These are phyloP conservation scores for Pseudochirops corinnae DNA, from an alignment of 2,797 vertebrate species.

Conservation along the genomic window DNA sequence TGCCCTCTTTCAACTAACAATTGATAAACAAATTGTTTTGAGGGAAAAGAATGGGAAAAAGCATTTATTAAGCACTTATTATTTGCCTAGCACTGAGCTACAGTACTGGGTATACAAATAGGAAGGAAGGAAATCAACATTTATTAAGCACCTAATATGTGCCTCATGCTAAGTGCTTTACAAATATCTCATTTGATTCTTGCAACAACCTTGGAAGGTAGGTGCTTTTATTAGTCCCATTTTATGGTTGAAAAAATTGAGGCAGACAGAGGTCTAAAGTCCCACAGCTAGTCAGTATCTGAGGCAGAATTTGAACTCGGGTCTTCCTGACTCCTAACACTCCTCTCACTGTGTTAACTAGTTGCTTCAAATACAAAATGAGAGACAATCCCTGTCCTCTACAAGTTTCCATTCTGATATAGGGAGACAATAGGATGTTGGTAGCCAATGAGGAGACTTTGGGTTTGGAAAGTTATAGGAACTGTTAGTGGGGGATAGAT, in stretches of 20 bases:
- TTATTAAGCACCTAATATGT: too few relatives aligned
- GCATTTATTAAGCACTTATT: neutral
- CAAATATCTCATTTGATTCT: too few relatives aligned
- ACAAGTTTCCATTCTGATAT: too few relatives aligned
- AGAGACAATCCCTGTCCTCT: neutral
- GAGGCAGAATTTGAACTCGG: neutral
- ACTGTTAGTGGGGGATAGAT: neutral
- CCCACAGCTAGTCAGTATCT: neutral
- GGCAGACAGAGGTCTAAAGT: too few relatives aligned
- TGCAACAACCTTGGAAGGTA: too few relatives aligned
- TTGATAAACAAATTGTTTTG: neutral
- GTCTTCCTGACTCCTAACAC: neutral
- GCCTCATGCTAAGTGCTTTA: too few relatives aligned
- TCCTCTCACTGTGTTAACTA: neutral
- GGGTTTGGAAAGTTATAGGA: neutral
- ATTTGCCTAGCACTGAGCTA: neutral
- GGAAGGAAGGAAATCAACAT: too few relatives aligned
- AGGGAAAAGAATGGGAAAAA: neutral
- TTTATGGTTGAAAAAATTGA: too few relatives aligned
- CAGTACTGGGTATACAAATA: neutral
- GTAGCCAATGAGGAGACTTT: neutral
- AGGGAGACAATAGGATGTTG: neutral
- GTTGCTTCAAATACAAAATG: neutral
- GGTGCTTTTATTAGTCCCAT: too few relatives aligned
- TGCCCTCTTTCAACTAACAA: too few relatives aligned